Evolutionary conservation across 1,140 invertebrate genomes (phyloP), one percentile per base, ranked within the genome.

Genomic region (Zaprionus nigranus): DNA sequence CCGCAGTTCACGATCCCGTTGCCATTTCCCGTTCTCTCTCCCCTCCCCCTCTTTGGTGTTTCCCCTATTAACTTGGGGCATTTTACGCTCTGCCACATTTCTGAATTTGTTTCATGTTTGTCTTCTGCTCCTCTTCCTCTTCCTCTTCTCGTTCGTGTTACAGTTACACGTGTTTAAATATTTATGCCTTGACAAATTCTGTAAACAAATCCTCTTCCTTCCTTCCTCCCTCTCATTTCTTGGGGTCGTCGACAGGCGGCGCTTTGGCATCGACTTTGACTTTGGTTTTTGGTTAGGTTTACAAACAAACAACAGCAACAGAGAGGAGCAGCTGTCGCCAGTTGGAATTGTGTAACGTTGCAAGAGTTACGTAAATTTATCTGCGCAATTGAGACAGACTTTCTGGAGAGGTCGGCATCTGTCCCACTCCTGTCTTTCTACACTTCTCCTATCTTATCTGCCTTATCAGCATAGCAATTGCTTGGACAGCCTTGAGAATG

Each of bases 151-250:
- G 38, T 43, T 38, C 63, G 63, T 65, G 68, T 75, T 69, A 71
- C 28, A 49, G 49, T 64, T 63, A 70, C 71, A 78, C 76, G 71
- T 78, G 76, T 78, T 78, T 74, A 70, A 78, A 78, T 78, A 78
- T 78, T 78, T 78, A 78, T 69, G 56, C 49, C 66, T 30, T 63
- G 71, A 70, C 76, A 78, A 78, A 74, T 75, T 68, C 36, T 75
- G 72, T 78, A 69, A 75, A 75, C 71, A 78, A 65, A 60, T 34
- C 70, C 3, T 26, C 2, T 51, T 59, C 36, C 57, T 22, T n/a
- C 46, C 57, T 65, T 13, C 15, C 15, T 40, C 38, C 15, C 5
- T 40, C 4, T 38, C 30, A 34, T 56, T 30, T 30, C 30, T 59
- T 66, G 53, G 64, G 53, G 36, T 66, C 53, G 53, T 36, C 28